Conservation (phyloP, 2,797 vertebrate species). For the Hyperoplus lanceolatus region DNA sequence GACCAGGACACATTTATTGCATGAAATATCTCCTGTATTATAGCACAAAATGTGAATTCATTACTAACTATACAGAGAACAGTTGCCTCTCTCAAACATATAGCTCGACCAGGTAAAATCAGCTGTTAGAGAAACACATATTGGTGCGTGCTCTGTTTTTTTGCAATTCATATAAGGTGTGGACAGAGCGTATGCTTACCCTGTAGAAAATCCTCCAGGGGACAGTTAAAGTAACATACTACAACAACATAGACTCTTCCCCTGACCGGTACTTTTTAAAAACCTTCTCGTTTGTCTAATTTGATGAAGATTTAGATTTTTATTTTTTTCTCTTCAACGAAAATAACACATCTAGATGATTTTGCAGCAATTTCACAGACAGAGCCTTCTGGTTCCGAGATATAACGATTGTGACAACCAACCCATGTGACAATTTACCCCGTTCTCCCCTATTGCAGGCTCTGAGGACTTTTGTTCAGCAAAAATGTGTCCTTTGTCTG, state of each 20-base stretch:
- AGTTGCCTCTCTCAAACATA: neutral
- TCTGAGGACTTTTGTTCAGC: neutral
- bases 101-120: constrained; percentile 18
- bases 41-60: neutral
- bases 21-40: constrained; percentile 2
- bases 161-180: neutral
- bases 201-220: neutral
- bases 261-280: too few relatives aligned
- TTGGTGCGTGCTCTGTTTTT: neutral
- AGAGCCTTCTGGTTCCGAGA: too few relatives aligned
- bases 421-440: too few relatives aligned
- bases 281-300: neutral
- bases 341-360: neutral
- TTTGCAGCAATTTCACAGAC: too few relatives aligned
- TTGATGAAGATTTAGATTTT: neutral
- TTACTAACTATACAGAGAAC: neutral
- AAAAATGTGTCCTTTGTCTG: neutral
- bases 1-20: constrained; percentile 27
- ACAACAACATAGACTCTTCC: neutral
- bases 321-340: too few relatives aligned
- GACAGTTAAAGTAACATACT: neutral
- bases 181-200: neutral
- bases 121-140: neutral
- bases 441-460: neutral
- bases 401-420: too few relatives aligned